Conservation (phyloP, 2,113 vertebrate genomes). For the Equus quagga region DNA sequence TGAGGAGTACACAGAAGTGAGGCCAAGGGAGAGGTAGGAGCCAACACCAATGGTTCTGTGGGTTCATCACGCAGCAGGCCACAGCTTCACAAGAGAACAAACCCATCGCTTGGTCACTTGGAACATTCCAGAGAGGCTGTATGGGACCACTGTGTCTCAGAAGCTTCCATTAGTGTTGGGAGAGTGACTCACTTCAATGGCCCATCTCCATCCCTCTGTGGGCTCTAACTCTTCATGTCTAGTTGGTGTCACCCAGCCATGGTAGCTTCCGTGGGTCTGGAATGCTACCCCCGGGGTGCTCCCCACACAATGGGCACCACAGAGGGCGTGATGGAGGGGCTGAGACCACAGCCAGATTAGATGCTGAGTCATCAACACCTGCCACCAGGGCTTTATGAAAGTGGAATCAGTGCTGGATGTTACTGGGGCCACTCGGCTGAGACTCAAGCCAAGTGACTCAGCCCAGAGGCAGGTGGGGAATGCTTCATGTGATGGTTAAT, state of each 20-base stretch:
- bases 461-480: neutral
- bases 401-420: too few relatives aligned
- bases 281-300: neutral
- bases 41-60: neutral
- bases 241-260: too few relatives aligned
- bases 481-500: neutral
- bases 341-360: too few relatives aligned
- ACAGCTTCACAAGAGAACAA: neutral
- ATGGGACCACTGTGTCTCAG: neutral
- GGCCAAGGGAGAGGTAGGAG: neutral
- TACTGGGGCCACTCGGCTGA: neutral
- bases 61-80: neutral
- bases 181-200: neutral
- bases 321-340: neutral
- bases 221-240: neutral
- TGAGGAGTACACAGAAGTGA: neutral
- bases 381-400: fast-evolving
- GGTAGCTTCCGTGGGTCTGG: neutral
- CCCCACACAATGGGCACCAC: fast-evolving
- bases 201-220: neutral
- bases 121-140: neutral
- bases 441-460: neutral
- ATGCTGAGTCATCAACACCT: too few relatives aligned
- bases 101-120: neutral
- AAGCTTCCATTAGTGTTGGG: neutral